phyloP scores from a whole-genome alignment of 2,888 invertebrate species.

The Leptodirus hochenwartii region DNA sequence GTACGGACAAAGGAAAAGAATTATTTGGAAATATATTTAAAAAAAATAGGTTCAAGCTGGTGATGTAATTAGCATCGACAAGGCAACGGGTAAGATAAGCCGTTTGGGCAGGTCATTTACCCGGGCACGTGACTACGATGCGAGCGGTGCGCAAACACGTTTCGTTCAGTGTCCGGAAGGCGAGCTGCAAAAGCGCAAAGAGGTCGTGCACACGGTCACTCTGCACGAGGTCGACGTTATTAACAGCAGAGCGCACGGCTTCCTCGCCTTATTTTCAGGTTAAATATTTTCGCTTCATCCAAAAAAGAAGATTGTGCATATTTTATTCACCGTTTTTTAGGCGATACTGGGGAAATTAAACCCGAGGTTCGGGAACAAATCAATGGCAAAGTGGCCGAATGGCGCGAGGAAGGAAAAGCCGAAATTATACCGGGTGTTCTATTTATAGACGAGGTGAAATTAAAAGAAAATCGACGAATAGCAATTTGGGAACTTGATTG shows the following conservation, averaged over 20 bases:
- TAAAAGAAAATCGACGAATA: conserved; percentile 5
- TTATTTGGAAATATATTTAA: too few relatives aligned
- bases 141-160: conserved; percentile 64
- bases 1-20: too few relatives aligned
- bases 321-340: conserved; percentile 24
- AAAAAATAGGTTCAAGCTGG: conserved; percentile 87
- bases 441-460: conserved; percentile 94
- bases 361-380: conserved; percentile 96
- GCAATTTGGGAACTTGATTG: too few relatives aligned
- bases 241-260: conserved; percentile 95
- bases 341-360: conserved; percentile 99
- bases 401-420: conserved; percentile 98
- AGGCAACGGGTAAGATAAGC: conserved; percentile 65
- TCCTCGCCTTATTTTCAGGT: conserved; percentile 89
- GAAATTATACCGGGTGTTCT: conserved; percentile 96
- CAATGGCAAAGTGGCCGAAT: conserved; percentile 83
- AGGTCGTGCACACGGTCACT: conserved; percentile 94
- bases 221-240: conserved; percentile 99
- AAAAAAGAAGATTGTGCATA: conserved; percentile 3
- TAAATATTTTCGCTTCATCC: conserved; percentile 5
- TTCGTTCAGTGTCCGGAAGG: conserved; percentile 99
- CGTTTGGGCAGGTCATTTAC: conserved; percentile 86
- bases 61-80: conserved; percentile 96
- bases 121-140: conserved; percentile 92
- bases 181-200: conserved; percentile 93